These are phyloP conservation scores for Papilio polytes DNA, from an alignment of 1,140 invertebrate genomes.

Conservation along the genomic window DNA sequence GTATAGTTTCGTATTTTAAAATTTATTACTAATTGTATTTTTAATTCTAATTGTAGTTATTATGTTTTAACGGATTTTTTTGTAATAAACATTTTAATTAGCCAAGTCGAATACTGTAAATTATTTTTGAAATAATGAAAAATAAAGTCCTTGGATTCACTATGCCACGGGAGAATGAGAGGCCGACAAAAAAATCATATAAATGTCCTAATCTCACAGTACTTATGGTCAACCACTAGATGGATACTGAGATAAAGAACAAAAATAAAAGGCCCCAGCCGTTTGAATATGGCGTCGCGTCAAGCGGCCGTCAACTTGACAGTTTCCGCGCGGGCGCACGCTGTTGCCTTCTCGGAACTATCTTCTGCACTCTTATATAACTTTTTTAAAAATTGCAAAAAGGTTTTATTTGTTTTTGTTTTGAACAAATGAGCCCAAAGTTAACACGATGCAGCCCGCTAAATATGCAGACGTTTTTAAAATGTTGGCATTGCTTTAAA, in stretches of 20 bases:
- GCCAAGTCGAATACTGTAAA: too few species aligned
- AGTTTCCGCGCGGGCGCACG: conserved; percentile 78
- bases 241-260: conserved; percentile 71
- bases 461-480: neutral
- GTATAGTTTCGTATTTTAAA: too few species aligned
- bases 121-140: too few species aligned
- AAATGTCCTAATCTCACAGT: neutral
- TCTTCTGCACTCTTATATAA: conserved; percentile 51
- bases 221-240: conserved; percentile 49
- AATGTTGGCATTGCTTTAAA: neutral
- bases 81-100: too few species aligned
- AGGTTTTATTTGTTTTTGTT: neutral
- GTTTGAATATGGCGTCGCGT: conserved; percentile 78
- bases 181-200: neutral
- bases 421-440: conserved; percentile 9
- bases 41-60: too few species aligned
- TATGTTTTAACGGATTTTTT: too few species aligned
- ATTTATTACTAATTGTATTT: too few species aligned
- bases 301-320: conserved; percentile 81
- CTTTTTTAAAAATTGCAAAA: conserved; percentile 23
- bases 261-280: conserved; percentile 75
- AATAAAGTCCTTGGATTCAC: too few species aligned
- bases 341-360: conserved; percentile 74
- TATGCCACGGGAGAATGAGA: too few species aligned
- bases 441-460: neutral